Percentiles rank a stretch among this genome's conserved stretches.
Conservation (phyloP, 2,113 vertebrate genomes). For the Rhinolophus ferrumequinum region DNA sequence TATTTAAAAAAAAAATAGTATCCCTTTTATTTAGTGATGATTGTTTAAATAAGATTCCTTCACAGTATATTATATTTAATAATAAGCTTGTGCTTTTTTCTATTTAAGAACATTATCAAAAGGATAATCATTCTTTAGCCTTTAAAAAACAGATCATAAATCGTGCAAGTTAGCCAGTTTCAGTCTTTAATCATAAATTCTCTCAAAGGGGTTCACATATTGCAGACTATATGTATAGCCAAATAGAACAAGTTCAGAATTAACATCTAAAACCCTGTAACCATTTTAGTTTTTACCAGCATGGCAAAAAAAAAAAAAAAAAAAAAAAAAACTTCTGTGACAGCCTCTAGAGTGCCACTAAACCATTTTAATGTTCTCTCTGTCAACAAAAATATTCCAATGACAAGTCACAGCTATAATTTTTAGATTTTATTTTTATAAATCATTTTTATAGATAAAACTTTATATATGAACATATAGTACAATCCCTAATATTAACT, state of each 20-base stretch:
- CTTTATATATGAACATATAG: background rate
- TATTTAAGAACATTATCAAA: slow-evolving; percentile 7
- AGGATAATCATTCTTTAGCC: background rate
- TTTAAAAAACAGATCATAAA: background rate
- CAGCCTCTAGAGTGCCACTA: background rate
- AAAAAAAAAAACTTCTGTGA: background rate
- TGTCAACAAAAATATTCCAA: slow-evolving; percentile 38
- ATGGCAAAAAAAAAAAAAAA: background rate
- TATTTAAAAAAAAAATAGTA: background rate
- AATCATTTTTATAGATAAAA: background rate
- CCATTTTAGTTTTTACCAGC: background rate
- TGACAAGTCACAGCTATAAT: background rate
- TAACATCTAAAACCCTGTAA: background rate
- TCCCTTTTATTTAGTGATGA: background rate
- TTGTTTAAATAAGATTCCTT: background rate
- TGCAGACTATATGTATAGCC: background rate
- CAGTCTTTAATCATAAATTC: background rate
- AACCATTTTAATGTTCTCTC: slow-evolving; percentile 22
- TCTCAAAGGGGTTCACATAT: background rate
- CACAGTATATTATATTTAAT: background rate
- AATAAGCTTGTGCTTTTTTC: background rate
- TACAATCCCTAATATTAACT: background rate
- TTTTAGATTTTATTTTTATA: slow-evolving; percentile 25
- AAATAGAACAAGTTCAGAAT: slow-evolving; percentile 36
- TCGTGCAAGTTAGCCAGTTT: background rate